Percentiles rank a stretch among this genome's conserved stretches.
phyloP scores from a whole-genome alignment of 2,113 vertebrate genomes.

The Caretta caretta region DNA sequence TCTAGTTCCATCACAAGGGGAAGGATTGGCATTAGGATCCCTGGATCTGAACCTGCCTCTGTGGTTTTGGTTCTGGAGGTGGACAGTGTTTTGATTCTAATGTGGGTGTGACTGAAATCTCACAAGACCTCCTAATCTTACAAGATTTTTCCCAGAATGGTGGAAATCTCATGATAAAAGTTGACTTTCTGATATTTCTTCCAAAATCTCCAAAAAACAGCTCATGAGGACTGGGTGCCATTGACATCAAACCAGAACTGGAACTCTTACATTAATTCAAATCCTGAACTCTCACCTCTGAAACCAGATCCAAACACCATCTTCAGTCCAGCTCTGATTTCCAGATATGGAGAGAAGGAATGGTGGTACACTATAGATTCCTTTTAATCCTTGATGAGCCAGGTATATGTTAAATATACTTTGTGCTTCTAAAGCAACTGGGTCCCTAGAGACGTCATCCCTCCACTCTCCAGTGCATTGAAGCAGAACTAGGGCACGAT shows the following conservation, averaged over 20 bases:
- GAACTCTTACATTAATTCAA: not conserved
- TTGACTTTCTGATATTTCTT: not conserved
- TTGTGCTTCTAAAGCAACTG: accelerated
- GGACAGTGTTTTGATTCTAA: not conserved
- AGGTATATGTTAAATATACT: not conserved
- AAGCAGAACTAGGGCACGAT: accelerated
- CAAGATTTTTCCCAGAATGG: not conserved
- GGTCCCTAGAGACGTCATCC: not conserved
- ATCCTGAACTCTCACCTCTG: not conserved
- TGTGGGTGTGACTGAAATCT: not conserved
- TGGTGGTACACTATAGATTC: not conserved
- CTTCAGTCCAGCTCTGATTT: accelerated
- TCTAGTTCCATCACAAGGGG: not conserved
- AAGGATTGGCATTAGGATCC: not conserved
- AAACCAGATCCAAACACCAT: accelerated
- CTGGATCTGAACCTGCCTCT: not conserved
- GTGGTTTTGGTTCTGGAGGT: not conserved
- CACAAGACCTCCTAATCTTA: not conserved
- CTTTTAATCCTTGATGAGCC: not conserved
- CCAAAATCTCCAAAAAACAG: not conserved
- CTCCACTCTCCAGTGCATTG: not conserved
- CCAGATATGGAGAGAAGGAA: accelerated
- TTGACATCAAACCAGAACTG: not conserved
- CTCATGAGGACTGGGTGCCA: not conserved
- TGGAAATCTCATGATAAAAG: not conserved